Evolutionary conservation across 2,888 invertebrate genomes (phyloP).

Genomic region (Caenorhabditis panamensis): DNA sequence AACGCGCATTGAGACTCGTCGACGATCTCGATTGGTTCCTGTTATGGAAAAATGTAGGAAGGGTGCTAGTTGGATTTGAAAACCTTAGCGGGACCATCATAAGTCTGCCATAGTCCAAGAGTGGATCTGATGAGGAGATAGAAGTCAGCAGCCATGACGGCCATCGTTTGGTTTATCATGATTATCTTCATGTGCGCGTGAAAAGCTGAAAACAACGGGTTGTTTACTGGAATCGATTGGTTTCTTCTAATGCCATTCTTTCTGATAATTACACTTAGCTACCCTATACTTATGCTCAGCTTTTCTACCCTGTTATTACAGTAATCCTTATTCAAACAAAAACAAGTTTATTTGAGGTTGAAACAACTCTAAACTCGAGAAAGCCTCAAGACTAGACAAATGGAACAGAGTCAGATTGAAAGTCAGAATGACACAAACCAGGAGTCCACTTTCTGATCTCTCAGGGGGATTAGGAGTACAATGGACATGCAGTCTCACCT

Average conservation of each 20-base stretch:
- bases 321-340: too few relatives aligned
- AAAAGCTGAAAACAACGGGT: too few relatives aligned
- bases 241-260: too few relatives aligned
- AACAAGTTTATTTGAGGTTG: too few relatives aligned
- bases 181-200: conserved; percentile 61
- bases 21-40: conserved; percentile 14
- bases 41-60: not conserved
- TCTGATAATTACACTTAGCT: too few relatives aligned
- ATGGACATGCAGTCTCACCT: too few relatives aligned
- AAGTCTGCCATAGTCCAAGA: conserved; percentile 41
- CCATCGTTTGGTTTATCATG: conserved; percentile 47
- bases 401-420: too few relatives aligned
- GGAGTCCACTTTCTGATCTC: not conserved
- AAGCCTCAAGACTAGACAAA: too few relatives aligned
- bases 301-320: too few relatives aligned
- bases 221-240: too few relatives aligned
- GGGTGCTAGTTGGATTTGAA: not conserved
- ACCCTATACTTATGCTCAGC: too few relatives aligned
- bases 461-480: not conserved
- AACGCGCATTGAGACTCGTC: conserved; percentile 56
- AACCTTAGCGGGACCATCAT: conserved; percentile 7
- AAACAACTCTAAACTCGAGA: too few relatives aligned
- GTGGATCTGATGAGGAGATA: conserved; percentile 41
- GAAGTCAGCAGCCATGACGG: conserved; percentile 43
- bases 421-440: not conserved